A percentile compares a stretch with the other conserved stretches of the same genome.
phyloP scores from a whole-genome alignment of 2,113 vertebrate genomes.

The Dromiciops gliroides region DNA sequence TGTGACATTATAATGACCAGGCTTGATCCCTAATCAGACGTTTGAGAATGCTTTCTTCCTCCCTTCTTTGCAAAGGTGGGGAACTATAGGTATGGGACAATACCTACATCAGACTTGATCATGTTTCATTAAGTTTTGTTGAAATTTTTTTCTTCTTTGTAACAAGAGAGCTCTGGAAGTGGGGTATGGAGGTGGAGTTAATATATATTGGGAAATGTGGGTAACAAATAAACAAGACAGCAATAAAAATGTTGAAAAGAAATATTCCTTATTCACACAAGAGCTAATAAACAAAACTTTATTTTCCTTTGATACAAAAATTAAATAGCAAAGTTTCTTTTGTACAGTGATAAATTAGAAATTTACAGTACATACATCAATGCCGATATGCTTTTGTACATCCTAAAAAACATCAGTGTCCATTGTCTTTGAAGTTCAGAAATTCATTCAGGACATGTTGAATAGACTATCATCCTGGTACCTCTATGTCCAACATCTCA shows the following conservation, averaged over 20 bases:
- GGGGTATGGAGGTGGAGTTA: background rate
- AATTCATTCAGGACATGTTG: conserved; percentile 57
- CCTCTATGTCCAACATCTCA: conserved; percentile 63
- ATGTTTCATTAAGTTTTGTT: background rate
- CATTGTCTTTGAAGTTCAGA: conserved; percentile 75
- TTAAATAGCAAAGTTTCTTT: conserved; percentile 88
- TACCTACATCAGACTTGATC: background rate
- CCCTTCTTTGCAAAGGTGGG: background rate
- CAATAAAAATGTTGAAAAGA: background rate
- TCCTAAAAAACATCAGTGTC: conserved; percentile 78
- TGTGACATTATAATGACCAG: background rate
- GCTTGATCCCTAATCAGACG: background rate
- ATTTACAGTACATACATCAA: conserved; percentile 90
- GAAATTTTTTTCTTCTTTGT: background rate
- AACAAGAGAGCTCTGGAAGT: background rate
- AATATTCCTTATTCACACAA: conserved; percentile 71
- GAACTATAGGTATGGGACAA: background rate
- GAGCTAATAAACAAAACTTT: conserved; percentile 83
- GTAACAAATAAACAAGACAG: background rate
- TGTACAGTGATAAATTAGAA: conserved; percentile 92
- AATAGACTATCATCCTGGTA: conserved; percentile 75
- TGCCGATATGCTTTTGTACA: conserved; percentile 85
- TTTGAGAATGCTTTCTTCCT: background rate
- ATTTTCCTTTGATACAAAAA: conserved; percentile 89
- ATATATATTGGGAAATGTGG: background rate